Percentiles rank a stretch among this genome's conserved stretches.
These are phyloP conservation scores for Penaeus monodon DNA, from an alignment of 2,888 invertebrate species.

Conservation along the genomic window DNA sequence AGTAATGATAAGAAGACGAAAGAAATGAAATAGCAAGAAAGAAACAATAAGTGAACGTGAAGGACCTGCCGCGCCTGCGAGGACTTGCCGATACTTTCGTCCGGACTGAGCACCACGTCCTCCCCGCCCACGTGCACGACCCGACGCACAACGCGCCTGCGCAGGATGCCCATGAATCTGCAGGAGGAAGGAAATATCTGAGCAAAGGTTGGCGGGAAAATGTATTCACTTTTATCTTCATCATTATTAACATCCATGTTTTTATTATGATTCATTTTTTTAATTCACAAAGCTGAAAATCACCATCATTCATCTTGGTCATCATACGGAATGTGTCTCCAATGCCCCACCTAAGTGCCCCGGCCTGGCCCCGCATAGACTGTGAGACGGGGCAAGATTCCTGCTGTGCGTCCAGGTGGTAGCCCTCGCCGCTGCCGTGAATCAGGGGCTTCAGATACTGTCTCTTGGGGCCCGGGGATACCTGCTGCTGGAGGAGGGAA, in stretches of 20 bases:
- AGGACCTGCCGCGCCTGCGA: constrained; percentile 35
- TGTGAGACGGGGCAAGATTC: background rate
- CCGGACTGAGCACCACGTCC: constrained; percentile 37
- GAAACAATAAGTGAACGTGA: background rate
- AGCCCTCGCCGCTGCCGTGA: background rate
- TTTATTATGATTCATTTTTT: too few relatives aligned
- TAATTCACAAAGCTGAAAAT: background rate
- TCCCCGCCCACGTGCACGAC: constrained; percentile 43
- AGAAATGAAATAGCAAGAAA: background rate
- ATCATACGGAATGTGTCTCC: background rate
- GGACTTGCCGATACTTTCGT: constrained; percentile 46
- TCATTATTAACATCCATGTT: too few relatives aligned
- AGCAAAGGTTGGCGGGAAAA: background rate
- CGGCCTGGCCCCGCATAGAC: constrained; percentile 2
- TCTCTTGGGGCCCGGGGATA: constrained; percentile 14
- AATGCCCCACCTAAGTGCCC: constrained; percentile 9
- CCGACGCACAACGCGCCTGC: constrained; percentile 36
- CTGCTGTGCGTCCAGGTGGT: background rate
- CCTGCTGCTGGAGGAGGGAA: background rate
- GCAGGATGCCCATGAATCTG: constrained; percentile 48
- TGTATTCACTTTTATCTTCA: too few relatives aligned
- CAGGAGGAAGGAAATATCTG: background rate
- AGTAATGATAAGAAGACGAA: background rate
- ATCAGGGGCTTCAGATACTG: background rate
- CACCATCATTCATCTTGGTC: background rate